Percentiles rank a stretch among this genome's conserved stretches.
Evolutionary conservation across 2,888 invertebrate species (phyloP).

Genomic region (Chrysomela aeneicollis): DNA sequence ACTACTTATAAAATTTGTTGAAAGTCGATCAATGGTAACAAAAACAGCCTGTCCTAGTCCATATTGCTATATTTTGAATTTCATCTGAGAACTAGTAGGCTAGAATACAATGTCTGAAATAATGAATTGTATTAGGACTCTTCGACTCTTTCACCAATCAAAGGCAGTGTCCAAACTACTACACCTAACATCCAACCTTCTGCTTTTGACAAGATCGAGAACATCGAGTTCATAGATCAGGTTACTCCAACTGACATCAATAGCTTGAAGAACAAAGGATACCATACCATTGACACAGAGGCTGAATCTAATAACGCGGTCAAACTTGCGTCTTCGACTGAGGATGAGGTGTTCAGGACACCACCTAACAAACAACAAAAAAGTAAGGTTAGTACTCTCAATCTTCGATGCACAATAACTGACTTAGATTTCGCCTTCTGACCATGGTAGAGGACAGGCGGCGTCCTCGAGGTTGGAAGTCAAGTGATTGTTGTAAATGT

Average conservation of each 20-base stretch:
- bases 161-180: conserved; percentile 33
- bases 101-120: neutral
- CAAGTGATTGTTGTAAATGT: too few species aligned
- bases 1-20: too few species aligned
- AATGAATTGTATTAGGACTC: conserved; percentile 28
- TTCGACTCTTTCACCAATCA: conserved; percentile 54
- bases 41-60: too few species aligned
- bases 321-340: conserved; percentile 35
- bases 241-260: conserved; percentile 67
- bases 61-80: too few species aligned
- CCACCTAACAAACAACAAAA: conserved; percentile 42
- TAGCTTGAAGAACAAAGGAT: conserved; percentile 60
- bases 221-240: conserved; percentile 74
- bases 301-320: conserved; percentile 58
- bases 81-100: too few species aligned
- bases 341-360: conserved; percentile 47
- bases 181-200: conserved; percentile 65
- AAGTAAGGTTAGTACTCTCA: conserved; percentile 39
- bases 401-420: too few species aligned
- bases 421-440: too few species aligned
- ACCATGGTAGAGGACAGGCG: too few species aligned
- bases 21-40: too few species aligned
- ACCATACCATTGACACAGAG: conserved; percentile 63
- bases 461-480: too few species aligned
- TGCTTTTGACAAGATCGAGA: conserved; percentile 52